phyloP scores from a whole-genome alignment of 2,797 vertebrate genomes.

The Diplodus puntazzo region DNA sequence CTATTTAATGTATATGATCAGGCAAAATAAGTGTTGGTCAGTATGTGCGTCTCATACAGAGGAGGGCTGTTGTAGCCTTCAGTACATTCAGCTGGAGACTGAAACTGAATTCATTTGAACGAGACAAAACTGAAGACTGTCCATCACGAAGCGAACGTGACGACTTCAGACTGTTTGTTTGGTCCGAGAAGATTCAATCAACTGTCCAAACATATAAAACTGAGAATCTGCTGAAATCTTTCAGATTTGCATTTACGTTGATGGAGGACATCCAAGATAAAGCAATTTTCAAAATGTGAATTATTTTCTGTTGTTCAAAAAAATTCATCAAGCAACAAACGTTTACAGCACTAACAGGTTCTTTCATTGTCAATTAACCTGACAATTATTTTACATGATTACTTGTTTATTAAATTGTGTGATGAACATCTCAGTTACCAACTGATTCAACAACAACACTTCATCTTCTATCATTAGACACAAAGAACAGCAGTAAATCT shows the following conservation, averaged over 20 bases:
- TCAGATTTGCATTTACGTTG: neutral
- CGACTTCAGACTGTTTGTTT: too few relatives aligned
- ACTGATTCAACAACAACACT: too few relatives aligned
- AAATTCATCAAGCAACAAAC: neutral
- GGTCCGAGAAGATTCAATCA: too few relatives aligned
- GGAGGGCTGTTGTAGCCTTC: neutral
- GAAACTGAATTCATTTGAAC: neutral
- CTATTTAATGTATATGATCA: conserved; percentile 12
- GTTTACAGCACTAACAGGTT: too few relatives aligned
- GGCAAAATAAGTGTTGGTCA: neutral
- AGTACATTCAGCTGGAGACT: neutral
- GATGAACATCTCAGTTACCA: too few relatives aligned
- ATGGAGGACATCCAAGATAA: neutral
- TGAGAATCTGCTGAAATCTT: neutral
- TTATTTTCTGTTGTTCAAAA: neutral
- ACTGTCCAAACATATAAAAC: neutral
- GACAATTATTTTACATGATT: too few relatives aligned
- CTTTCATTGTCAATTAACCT: too few relatives aligned
- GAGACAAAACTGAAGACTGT: too few relatives aligned
- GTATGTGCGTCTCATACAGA: neutral
- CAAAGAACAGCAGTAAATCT: too few relatives aligned
- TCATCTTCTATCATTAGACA: too few relatives aligned
- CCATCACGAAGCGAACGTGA: too few relatives aligned
- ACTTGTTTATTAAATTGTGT: too few relatives aligned
- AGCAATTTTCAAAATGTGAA: neutral